These are phyloP conservation scores for Diadegma fenestrale DNA, from an alignment of 2,888 invertebrate genomes.

Conservation along the genomic window DNA sequence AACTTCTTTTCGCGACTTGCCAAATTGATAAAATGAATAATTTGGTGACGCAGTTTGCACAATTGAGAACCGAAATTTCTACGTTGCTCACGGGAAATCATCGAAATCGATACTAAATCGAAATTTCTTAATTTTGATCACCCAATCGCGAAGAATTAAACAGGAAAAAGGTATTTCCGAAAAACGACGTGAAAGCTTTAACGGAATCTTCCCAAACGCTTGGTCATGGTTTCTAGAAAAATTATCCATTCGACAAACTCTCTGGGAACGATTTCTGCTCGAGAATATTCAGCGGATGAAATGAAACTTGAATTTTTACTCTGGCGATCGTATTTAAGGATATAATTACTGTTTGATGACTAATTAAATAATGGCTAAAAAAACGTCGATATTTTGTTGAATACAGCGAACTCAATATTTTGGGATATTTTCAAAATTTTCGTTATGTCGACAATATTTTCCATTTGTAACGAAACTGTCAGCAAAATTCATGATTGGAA, in stretches of 20 bases:
- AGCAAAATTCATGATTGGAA: no score
- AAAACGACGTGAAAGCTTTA: no score
- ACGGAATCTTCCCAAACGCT: no score
- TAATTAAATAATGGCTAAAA: neutral
- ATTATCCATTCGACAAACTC: neutral
- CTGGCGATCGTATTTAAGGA: neutral
- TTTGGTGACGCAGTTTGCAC: neutral
- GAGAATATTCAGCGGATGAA: neutral
- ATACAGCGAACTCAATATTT: no score
- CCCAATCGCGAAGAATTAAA: no score
- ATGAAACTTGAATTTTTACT: neutral
- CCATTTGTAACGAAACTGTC: no score
- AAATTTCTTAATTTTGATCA: neutral
- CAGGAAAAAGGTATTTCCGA: no score
- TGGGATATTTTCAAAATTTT: no score
- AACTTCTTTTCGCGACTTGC: neutral
- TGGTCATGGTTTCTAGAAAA: neutral
- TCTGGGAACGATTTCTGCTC: neutral
- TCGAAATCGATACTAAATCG: neutral
- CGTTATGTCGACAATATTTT: no score
- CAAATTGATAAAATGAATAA: neutral
- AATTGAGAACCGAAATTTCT: no score
- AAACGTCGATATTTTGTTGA: no score
- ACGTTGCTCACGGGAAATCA: neutral
- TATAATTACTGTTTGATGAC: no score